Evolutionary conservation across 1,140 invertebrate genomes (phyloP).

Genomic region (Microvelia longipes): DNA sequence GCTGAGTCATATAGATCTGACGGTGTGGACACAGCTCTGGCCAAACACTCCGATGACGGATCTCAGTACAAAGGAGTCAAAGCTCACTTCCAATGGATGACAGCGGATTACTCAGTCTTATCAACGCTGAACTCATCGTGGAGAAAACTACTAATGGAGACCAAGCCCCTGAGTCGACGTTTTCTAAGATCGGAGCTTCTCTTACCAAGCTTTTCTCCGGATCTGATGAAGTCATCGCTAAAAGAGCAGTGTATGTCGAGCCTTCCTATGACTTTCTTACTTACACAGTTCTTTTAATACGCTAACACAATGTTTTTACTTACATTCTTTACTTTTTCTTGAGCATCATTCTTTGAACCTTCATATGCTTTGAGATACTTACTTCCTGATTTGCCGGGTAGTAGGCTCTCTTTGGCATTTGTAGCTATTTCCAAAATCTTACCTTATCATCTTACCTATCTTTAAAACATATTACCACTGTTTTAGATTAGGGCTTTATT

Average conservation of each 20-base stretch:
- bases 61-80: constrained; percentile 86
- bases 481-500: too few relatives aligned
- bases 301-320: too few relatives aligned
- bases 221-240: constrained; percentile 9
- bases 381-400: too few relatives aligned
- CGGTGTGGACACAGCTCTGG: constrained; percentile 64
- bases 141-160: constrained; percentile 52
- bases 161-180: constrained; percentile 49
- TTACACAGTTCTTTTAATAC: not conserved
- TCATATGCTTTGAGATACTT: too few relatives aligned
- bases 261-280: too few relatives aligned
- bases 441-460: not conserved
- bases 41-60: constrained; percentile 54
- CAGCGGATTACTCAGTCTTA: constrained; percentile 74
- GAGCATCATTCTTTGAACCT: too few relatives aligned
- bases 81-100: constrained; percentile 93
- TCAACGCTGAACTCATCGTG: constrained; percentile 77
- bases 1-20: constrained; percentile 55
- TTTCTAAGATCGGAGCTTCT: constrained; percentile 85
- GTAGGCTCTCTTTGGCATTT: too few relatives aligned
- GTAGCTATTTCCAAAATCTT: too few relatives aligned
- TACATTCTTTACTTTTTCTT: too few relatives aligned
- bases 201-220: constrained; percentile 84
- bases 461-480: not conserved
- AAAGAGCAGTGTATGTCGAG: not conserved